Evolutionary conservation across 2,113 vertebrate genomes (phyloP).

Genomic region (Cololabis saira): DNA sequence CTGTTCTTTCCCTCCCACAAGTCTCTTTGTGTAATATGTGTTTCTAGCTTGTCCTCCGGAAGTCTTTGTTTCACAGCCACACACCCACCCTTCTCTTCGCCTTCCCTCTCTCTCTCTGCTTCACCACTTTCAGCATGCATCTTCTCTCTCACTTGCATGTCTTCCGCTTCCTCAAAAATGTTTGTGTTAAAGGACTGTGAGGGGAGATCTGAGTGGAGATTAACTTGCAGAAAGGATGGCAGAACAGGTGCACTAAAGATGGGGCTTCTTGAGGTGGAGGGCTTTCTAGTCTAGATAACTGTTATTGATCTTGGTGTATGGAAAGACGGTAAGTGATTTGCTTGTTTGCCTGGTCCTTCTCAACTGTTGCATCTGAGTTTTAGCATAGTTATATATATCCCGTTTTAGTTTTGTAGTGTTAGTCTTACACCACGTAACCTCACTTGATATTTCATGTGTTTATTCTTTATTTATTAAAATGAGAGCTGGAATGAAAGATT

Average conservation of each 20-base stretch:
- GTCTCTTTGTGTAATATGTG: slow-evolving; percentile 42
- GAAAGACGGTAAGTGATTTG: slow-evolving; percentile 47
- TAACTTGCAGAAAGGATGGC: too few relatives aligned
- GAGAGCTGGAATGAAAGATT: too few relatives aligned
- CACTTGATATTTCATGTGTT: too few relatives aligned
- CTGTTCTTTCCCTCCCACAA: slow-evolving; percentile 17
- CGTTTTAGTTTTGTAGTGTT: slow-evolving; percentile 5
- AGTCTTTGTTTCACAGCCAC: slow-evolving; percentile 72
- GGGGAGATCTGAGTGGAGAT: slow-evolving; percentile 24
- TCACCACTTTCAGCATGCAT: slow-evolving; percentile 65
- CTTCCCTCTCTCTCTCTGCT: slow-evolving; percentile 70
- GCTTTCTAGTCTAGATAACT: slow-evolving; percentile 11
- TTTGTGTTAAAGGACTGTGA: slow-evolving; percentile 50
- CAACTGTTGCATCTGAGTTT: slow-evolving; percentile 14
- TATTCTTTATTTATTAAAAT: too few relatives aligned
- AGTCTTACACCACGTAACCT: too few relatives aligned
- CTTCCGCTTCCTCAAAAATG: slow-evolving; percentile 67
- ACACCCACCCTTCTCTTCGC: slow-evolving; percentile 49
- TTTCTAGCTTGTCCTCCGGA: slow-evolving; percentile 67
- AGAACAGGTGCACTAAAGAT: slow-evolving; percentile 28
- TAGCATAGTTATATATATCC: background rate
- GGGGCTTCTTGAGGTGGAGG: slow-evolving; percentile 1
- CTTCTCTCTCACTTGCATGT: slow-evolving; percentile 74
- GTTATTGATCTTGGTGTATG: slow-evolving; percentile 4
- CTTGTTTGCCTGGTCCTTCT: slow-evolving; percentile 1